Evolutionary conservation across 2,113 vertebrate species (phyloP), one percentile per base, ranked within the genome.

Genomic region (cattle (Bos taurus)): DNA sequence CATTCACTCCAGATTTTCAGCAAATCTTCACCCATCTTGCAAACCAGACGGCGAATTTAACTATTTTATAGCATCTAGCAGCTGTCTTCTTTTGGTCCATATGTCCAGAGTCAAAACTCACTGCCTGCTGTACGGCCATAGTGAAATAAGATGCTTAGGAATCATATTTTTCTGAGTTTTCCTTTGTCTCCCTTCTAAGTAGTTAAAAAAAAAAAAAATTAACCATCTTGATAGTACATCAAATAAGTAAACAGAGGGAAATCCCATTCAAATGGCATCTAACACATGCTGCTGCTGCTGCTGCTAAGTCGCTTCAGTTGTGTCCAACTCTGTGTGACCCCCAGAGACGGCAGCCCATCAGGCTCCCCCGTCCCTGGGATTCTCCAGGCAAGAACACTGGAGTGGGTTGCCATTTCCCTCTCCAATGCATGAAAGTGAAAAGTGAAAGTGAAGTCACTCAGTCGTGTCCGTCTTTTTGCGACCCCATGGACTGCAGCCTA

Each of bases 31-130:
- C 36, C 81, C 84, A 96, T 54, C 50, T 23, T 95, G 80, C 36
- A 95, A 96, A 89, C 60, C 90, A 97, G 95, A 97, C 82, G 88
- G 96, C 85, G 14, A 81, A 86, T 57, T 89, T 86, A 81, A 84
- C 94, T 71, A 48, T 81, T 90, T 88, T 43, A 71, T 64, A 56
- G 92, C 14, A 56, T 50, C 30, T 60, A 97, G 56, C 94, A 97
- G 81, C 96, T 98, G 96, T 95, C 78, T 57, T 81, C 97, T 71
- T 87, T 90, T n/a, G 43, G 23, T 84, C 90, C 77, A 21, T 64
- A 94, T 54, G 93, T 46, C 71, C 54, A 28, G 33, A 88, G 71
- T 95, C 54, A 97, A 92, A 97, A 28, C 40, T 71, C 84, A 64
- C 1, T 21, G 64, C 40, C 88, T 94, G n/a, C 64, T 93, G 11